Conservation (phyloP, 2,113 vertebrate genomes). For the Rhinogobius similis region DNA sequence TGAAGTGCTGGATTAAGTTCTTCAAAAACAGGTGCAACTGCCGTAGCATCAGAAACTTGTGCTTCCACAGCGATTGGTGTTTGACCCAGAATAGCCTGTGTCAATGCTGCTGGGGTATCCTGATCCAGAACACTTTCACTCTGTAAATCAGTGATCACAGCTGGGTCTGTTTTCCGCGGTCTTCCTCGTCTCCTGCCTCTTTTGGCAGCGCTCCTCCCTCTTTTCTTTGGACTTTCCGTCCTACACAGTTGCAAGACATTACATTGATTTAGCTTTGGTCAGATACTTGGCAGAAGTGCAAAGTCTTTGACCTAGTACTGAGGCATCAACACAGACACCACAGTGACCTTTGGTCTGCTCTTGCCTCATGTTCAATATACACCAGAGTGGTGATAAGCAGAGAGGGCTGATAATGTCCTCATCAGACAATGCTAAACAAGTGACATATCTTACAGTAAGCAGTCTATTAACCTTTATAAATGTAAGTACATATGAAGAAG, state of each 20-base stretch:
- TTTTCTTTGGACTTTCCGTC: slow-evolving; percentile 70
- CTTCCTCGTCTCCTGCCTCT: slow-evolving; percentile 70
- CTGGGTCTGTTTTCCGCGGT: slow-evolving; percentile 64
- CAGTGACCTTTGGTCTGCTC: slow-evolving; percentile 69
- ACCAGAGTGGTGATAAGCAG: slow-evolving; percentile 59
- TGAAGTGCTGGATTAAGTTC: neutral
- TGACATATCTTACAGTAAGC: neutral
- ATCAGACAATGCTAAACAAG: slow-evolving; percentile 8
- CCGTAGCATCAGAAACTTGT: slow-evolving; percentile 10
- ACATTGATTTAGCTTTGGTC: slow-evolving; percentile 40
- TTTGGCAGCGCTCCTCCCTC: slow-evolving; percentile 50
- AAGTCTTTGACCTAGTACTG: slow-evolving; percentile 65
- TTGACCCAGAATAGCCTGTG: slow-evolving; percentile 29
- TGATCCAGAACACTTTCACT: slow-evolving; percentile 31
- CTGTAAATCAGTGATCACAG: neutral
- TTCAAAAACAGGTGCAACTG: slow-evolving; percentile 12
- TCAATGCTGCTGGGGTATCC: slow-evolving; percentile 31
- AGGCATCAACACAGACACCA: slow-evolving; percentile 47
- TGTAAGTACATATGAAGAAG: neutral
- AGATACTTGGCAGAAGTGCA: slow-evolving; percentile 55
- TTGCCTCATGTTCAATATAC: slow-evolving; percentile 65
- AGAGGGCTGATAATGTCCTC: slow-evolving; percentile 44
- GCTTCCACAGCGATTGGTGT: slow-evolving; percentile 15
- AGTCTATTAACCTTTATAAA: neutral
- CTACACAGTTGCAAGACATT: slow-evolving; percentile 56